Base-by-base conservation (phyloP, 2,113 vertebrate genomes). In the Chrysemys picta region DNA sequence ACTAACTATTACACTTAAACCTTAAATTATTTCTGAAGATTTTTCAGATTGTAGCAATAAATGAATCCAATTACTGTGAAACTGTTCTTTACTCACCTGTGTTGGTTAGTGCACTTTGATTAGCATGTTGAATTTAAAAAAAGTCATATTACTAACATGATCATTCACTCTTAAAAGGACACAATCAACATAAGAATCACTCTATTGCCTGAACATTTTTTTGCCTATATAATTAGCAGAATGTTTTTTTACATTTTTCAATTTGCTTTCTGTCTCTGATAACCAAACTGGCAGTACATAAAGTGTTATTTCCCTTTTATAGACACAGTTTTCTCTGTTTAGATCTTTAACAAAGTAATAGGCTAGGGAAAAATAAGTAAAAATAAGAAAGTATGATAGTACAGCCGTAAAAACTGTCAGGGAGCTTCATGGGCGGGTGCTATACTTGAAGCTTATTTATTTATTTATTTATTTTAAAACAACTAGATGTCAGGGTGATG, bases 31-130 rank as follows among this genome's bases (percentile, higher is more conserved):
- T 96, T 91, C 49, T 82, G 82, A 91, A 76, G 2, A 45, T 84
- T 93, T 88, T 95, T 92, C 8, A 38, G 75, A 19, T 94, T 93
- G 85, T 52, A 62, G 57, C 57, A 82, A 69, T n/a, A 88, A 94
- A 85, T 87, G 84, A 93, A 81, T 91, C 0, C 8, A 19, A 6
- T 91, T 85, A 94, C 85, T 91, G 56, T 91, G 25, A 59, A 91
- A 75, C 82, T 90, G 31, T 69, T 92, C 50, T 80, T 95, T 31
- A 79, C 88, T 93, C 91, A 65, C 53, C 57, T 82, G n/a, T 72
- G 22, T 72, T 94, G 69, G 7, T 38, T 91, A 47, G 89, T 91
- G 76, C 42, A 49, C 92, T 95, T 95, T 85, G 52, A 52, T 92
- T 96, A 45, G 75, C 49, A 75, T 91, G 54, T 69, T 52, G 94